Evolutionary conservation across 2,888 invertebrate species (phyloP).

Genomic region (Ophraella communa): DNA sequence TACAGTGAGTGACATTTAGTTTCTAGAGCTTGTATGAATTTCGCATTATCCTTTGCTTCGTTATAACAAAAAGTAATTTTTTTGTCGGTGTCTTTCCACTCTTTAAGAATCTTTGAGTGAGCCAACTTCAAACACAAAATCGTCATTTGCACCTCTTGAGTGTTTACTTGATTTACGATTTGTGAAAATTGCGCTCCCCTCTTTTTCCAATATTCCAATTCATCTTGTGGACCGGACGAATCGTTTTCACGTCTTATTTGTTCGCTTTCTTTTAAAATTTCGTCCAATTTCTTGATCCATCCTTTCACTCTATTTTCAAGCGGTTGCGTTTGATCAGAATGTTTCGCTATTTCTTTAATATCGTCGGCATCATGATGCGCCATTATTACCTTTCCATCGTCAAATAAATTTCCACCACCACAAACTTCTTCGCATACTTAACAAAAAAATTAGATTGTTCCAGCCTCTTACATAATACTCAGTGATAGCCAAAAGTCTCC

Average conservation of each 20-base stretch:
- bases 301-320: constrained; percentile 77
- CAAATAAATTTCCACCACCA: constrained; percentile 77
- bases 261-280: constrained; percentile 88
- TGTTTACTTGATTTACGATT: constrained; percentile 76
- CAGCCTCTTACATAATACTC: no score
- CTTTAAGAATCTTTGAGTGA: constrained; percentile 78
- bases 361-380: constrained; percentile 66
- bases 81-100: constrained; percentile 85
- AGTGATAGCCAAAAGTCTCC: no score
- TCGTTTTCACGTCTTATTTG: constrained; percentile 91
- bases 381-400: constrained; percentile 72
- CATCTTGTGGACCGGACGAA: constrained; percentile 91
- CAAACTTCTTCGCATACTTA: constrained; percentile 86
- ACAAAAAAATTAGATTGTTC: no score
- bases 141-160: constrained; percentile 78
- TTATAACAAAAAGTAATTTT: constrained; percentile 94
- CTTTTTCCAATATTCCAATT: constrained; percentile 95
- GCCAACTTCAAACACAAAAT: constrained; percentile 77
- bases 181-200: constrained; percentile 92
- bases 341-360: constrained; percentile 73
- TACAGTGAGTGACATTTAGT: constrained; percentile 94
- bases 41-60: constrained; percentile 95
- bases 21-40: constrained; percentile 92
- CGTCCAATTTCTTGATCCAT: constrained; percentile 83
- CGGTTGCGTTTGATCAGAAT: constrained; percentile 68